Percentiles rank a stretch among this genome's conserved stretches.
Conservation (phyloP, 1,140 invertebrate genomes). For the Lasaia peninsularis region DNA sequence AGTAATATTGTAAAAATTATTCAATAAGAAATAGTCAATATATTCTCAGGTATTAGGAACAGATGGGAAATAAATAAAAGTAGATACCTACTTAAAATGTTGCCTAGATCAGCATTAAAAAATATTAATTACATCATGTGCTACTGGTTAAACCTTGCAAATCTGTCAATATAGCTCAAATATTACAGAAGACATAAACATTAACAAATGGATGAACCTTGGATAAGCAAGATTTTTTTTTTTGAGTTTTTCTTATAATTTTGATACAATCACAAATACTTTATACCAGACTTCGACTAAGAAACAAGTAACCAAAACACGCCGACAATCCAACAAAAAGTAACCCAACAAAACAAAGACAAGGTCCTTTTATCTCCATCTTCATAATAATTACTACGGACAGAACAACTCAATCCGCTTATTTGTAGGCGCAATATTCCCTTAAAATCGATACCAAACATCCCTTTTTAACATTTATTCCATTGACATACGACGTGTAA, state of each 20-base stretch:
- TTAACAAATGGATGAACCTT: too few species aligned
- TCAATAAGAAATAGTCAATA: too few species aligned
- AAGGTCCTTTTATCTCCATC: constrained; percentile 53
- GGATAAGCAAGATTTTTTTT: too few species aligned
- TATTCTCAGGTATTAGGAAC: too few species aligned
- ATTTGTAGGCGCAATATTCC: constrained; percentile 13
- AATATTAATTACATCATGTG: too few species aligned
- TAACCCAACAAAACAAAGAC: constrained; percentile 39
- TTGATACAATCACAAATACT: not conserved
- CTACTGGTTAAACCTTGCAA: too few species aligned
- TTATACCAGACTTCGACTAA: constrained; percentile 1
- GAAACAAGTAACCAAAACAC: constrained; percentile 24
- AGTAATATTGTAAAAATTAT: too few species aligned
- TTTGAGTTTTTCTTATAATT: not conserved
- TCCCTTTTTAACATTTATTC: constrained; percentile 14
- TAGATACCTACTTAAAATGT: too few species aligned
- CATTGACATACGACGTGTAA: constrained; percentile 11
- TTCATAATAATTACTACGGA: constrained; percentile 72
- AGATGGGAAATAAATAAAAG: too few species aligned
- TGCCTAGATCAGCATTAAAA: too few species aligned
- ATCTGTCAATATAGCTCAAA: too few species aligned
- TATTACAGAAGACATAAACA: too few species aligned
- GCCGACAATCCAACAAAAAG: constrained; percentile 31
- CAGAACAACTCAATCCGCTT: constrained; percentile 61
- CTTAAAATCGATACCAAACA: constrained; percentile 19